Conservation (phyloP, 2,797 vertebrate genomes). For the Rhinoraja longicauda region DNA sequence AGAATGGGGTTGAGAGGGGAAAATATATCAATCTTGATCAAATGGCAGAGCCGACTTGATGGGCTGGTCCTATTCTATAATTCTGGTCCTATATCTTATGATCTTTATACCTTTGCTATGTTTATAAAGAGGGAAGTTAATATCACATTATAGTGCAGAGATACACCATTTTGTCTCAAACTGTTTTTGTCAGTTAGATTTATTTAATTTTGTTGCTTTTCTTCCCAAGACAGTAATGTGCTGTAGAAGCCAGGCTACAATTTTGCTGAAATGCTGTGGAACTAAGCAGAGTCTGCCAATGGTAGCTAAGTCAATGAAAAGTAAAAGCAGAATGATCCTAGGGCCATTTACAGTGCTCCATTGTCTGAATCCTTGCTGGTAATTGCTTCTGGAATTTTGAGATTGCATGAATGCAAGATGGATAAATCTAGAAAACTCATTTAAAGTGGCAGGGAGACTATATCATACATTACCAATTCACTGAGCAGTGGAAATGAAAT, state of each 20-base stretch:
- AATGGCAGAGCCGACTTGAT: too few relatives aligned
- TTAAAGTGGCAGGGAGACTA: constrained; percentile 13
- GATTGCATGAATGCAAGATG: constrained; percentile 7
- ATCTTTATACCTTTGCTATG: not conserved
- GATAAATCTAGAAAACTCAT: constrained; percentile 29
- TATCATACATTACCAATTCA: constrained; percentile 20
- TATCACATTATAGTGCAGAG: not conserved
- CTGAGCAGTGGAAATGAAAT: constrained; percentile 8
- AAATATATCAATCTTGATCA: too few relatives aligned
- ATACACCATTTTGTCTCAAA: not conserved
- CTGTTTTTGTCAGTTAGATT: not conserved
- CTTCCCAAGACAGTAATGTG: not conserved
- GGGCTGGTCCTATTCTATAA: too few relatives aligned
- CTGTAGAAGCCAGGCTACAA: not conserved
- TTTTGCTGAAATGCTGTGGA: not conserved
- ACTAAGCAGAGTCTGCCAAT: not conserved
- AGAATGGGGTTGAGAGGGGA: too few relatives aligned
- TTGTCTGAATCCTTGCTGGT: not conserved
- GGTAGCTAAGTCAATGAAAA: not conserved
- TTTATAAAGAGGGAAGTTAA: not conserved
- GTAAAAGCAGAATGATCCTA: not conserved
- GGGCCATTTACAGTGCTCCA: not conserved
- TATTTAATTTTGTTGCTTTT: not conserved
- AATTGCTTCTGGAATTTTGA: constrained; percentile 32
- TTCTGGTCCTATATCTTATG: too few relatives aligned